Evolutionary conservation across 2,888 invertebrate species (phyloP).

Genomic region (Isotomurus palustris): DNA sequence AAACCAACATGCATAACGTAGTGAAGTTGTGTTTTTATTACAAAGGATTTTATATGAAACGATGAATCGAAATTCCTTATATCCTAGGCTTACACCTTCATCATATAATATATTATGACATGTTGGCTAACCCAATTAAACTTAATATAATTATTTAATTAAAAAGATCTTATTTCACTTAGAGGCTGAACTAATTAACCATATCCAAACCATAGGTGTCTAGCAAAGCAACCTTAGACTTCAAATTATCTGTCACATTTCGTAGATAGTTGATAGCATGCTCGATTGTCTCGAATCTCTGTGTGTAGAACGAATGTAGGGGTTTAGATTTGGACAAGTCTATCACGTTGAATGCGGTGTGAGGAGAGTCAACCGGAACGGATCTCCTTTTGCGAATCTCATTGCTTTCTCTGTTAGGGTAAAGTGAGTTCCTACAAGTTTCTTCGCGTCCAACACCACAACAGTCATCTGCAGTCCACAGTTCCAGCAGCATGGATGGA

Average conservation of each 20-base stretch:
- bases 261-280: constrained; percentile 2
- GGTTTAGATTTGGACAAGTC: background rate
- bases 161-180: no score
- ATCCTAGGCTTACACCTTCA: no score
- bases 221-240: background rate
- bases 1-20: no score
- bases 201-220: no score
- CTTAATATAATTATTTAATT: no score
- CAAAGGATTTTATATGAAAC: no score
- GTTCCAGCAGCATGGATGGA: constrained; percentile 66
- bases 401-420: background rate
- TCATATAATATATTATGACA: no score
- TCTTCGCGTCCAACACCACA: constrained; percentile 3
- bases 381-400: constrained; percentile 3
- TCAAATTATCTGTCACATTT: background rate
- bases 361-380: background rate
- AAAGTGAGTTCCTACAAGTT: constrained; percentile 8
- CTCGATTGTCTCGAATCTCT: constrained; percentile 5
- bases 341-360: background rate
- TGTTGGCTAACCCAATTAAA: no score
- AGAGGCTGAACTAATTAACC: no score
- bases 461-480: constrained; percentile 57
- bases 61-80: no score
- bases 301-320: constrained; percentile 4
- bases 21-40: no score